Conservation (phyloP, 1,140 invertebrate genomes). For the Halotydeus destructor region DNA sequence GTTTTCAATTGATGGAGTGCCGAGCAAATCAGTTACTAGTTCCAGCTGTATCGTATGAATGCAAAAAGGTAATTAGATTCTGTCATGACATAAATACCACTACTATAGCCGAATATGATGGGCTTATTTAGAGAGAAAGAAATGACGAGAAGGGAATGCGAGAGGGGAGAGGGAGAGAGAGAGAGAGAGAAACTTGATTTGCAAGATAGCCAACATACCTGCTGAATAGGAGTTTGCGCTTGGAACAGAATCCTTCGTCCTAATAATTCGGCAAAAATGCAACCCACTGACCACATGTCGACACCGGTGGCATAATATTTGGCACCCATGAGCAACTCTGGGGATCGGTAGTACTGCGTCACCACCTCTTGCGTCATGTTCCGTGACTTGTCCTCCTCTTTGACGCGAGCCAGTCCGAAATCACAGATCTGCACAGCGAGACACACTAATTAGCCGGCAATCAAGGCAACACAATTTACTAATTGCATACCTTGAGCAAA, state of each 20-base stretch:
- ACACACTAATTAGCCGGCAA: too few relatives aligned
- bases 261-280: constrained; percentile 90
- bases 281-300: constrained; percentile 99
- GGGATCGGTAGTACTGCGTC: constrained; percentile 95
- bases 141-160: not conserved
- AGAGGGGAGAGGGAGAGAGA: constrained; percentile 7
- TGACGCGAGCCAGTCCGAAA: constrained; percentile 80
- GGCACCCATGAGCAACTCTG: constrained; percentile 95
- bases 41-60: constrained; percentile 46
- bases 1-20: constrained; percentile 76
- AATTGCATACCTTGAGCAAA: constrained; percentile 61
- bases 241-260: constrained; percentile 90
- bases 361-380: constrained; percentile 98
- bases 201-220: constrained; percentile 32
- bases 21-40: constrained; percentile 85
- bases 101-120: not conserved
- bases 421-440: constrained; percentile 95
- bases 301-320: constrained; percentile 98
- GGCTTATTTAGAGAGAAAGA: not conserved
- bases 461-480: too few relatives aligned
- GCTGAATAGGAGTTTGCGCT: constrained; percentile 77
- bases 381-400: constrained; percentile 70
- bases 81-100: not conserved
- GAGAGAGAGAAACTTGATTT: too few relatives aligned
- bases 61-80: constrained; percentile 2